Evolutionary conservation across 2,797 vertebrate genomes (phyloP), one percentile per base, ranked within the genome.

Genomic region (Coreius guichenoti): DNA sequence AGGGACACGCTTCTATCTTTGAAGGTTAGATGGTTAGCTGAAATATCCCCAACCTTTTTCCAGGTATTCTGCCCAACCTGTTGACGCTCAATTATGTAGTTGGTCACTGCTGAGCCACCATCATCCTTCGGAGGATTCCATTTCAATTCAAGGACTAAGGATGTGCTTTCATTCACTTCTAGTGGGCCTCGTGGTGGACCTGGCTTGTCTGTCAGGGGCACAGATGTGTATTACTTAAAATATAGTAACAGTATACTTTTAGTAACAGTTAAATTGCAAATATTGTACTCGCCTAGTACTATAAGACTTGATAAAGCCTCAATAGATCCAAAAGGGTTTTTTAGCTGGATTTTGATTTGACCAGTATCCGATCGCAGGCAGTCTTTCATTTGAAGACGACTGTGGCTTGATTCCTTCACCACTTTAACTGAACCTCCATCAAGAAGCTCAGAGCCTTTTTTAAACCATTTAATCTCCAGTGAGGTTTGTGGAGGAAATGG

Each of bases 101-200:
- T 92, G n/a, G 91, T 93, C 58, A 98, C 83, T 0, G 94, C 90
- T 43, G 92, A 95, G 76, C 97, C 98, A 0, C 98, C 97, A 0
- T 97, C 93, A 0, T 99, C 96, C 82, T 93, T 95, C 0, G 97
- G 97, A 21, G 96, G 94, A 54, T 92, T 93, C 97, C 98, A 98
- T 85, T 81, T 91, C 39, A 99, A 96, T 43, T 94, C 93, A 89
- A 97, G 93, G 29, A 94, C 91, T 0, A 73, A 36, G 49, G 92
- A 89, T 0, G 93, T 96, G 86, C 90, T 93, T 72, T 96, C 94
- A 0, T 92, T 91, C 8, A 96, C 91, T 90, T 96, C 96, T 87
- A 96, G 87, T 49, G 97, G 97, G 33, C 97, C 96, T 88, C 92
- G 92, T 2, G 97, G 97, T 11, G 94, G 23, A 61, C 94, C 94